Conservation (phyloP, 1,140 invertebrate species). For the Neodiprion pinetum region DNA sequence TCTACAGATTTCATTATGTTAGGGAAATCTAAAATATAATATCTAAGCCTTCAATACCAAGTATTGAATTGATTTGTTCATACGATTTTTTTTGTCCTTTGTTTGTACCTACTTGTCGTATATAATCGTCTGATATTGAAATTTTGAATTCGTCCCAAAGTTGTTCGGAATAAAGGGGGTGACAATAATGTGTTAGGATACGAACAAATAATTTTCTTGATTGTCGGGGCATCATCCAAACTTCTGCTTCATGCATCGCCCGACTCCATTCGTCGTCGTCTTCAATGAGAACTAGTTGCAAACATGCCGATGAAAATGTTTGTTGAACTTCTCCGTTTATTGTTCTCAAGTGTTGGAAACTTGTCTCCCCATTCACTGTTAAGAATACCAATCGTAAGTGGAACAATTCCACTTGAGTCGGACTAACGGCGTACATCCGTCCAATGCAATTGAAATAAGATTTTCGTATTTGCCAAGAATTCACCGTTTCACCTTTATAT, state of each 20-base stretch:
- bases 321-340: conserved; percentile 36
- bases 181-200: conserved; percentile 22
- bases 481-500: background rate
- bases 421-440: conserved; percentile 38
- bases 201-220: conserved; percentile 24
- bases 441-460: background rate
- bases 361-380: conserved; percentile 39
- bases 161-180: conserved; percentile 23
- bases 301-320: conserved; percentile 46
- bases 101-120: background rate
- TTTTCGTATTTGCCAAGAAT: background rate
- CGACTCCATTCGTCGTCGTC: conserved; percentile 43
- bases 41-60: background rate
- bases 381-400: conserved; percentile 45
- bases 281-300: conserved; percentile 39
- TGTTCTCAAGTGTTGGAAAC: conserved; percentile 45
- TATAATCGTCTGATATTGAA: conserved; percentile 22
- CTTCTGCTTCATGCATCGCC: conserved; percentile 20
- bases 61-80: background rate
- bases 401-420: conserved; percentile 41
- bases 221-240: conserved; percentile 22
- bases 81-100: background rate
- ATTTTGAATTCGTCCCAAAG: conserved; percentile 28
- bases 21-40: background rate
- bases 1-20: background rate